phyloP scores from a whole-genome alignment of 2,113 vertebrate species.

The Hassar affinis region DNA sequence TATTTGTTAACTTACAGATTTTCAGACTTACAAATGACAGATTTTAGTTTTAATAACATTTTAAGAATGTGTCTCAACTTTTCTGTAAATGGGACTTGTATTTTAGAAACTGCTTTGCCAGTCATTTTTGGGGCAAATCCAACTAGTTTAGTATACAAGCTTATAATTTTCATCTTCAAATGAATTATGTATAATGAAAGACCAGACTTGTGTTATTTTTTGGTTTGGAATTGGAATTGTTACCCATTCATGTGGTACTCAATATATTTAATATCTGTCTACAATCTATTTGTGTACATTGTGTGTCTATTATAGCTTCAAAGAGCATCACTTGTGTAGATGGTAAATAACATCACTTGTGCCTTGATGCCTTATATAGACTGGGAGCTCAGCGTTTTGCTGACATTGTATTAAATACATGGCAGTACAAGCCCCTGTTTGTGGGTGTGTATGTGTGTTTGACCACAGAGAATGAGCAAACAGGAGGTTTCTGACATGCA shows the following conservation, averaged over 20 bases:
- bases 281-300: neutral
- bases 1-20: too few species aligned
- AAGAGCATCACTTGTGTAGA: neutral
- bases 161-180: neutral
- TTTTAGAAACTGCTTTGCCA: neutral
- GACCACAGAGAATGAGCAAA: slow-evolving; percentile 11
- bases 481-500: neutral
- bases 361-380: too few species aligned
- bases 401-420: too few species aligned
- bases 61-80: too few species aligned
- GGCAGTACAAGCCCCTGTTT: slow-evolving; percentile 14
- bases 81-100: too few species aligned
- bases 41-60: too few species aligned
- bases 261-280: neutral
- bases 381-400: neutral
- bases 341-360: too few species aligned
- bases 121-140: neutral
- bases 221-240: neutral
- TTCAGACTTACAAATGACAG: too few species aligned
- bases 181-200: neutral
- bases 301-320: neutral
- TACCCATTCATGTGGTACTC: neutral
- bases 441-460: slow-evolving; percentile 9
- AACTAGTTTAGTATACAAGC: neutral
- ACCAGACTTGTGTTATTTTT: neutral